Evolutionary conservation across 1,140 invertebrate species (phyloP), one percentile per base, ranked within the genome.

Genomic region (Hydropsyche tenuis): DNA sequence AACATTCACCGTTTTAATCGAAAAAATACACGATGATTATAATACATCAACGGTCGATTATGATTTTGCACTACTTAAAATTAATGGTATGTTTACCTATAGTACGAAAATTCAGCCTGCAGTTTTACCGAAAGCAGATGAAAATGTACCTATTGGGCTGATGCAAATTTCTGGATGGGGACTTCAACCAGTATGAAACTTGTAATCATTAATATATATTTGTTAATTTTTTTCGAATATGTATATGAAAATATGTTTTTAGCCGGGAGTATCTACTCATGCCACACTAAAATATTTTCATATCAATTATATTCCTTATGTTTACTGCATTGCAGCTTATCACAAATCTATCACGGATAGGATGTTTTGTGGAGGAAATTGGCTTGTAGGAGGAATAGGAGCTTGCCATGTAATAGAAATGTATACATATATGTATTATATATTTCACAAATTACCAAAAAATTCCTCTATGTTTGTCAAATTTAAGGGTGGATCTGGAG

Each of bases 341-440:
- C 78, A 84, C 0, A 75, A 80, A 37, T 71, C 83, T 0, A 78
- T 85, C 14, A 85, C 83, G 0, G 75, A 73, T 23, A 81, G 84
- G 68, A 85, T 85, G 84, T 85, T 85, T 75, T 85, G 84, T 64
- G 83, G 82, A 0, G 83, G 84, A 68, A 83, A 84, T 69, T 83
- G 85, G 9, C 3, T 3, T 37, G 3, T 37, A 4, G 30, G 30
- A 4, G 30, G 30, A 37, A 37, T 82, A 1, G 84, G 83, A 30
- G 82, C 82, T 27, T 85, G 84, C 79, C 82, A 84, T 82, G 84
- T 85, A 48, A 64, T 25, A 37, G 56, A 66, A 5, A 53, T 18
- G n/a, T n/a, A n/a, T n/a, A n/a, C n/a, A n/a, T n/a, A n/a, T n/a
- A n/a, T n/a, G n/a, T n/a, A n/a, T n/a, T n/a, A n/a, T n/a, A n/a